Percentiles rank a stretch among this genome's conserved stretches.
These are phyloP conservation scores for Leucania comma DNA, from an alignment of 2,888 invertebrate species.

Conservation along the genomic window DNA sequence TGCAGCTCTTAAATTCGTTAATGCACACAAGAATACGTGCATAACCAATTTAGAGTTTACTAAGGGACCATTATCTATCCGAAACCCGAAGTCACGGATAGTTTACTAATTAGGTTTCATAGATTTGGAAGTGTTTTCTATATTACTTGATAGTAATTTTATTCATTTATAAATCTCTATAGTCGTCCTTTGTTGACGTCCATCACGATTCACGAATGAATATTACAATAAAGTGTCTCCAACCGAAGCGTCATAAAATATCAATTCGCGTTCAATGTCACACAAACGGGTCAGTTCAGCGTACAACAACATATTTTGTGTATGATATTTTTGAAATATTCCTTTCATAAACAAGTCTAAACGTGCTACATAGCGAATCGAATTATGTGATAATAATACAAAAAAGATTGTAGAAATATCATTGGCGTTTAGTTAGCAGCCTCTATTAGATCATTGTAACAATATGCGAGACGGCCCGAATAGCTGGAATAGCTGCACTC, in stretches of 20 bases:
- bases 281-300: slow-evolving; percentile 45
- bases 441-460: slow-evolving; percentile 75
- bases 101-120: slow-evolving; percentile 8
- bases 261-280: slow-evolving; percentile 63
- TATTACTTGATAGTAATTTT: slow-evolving; percentile 13
- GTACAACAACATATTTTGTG: slow-evolving; percentile 30
- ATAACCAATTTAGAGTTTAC: slow-evolving; percentile 28
- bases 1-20: slow-evolving; percentile 47
- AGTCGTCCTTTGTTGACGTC: slow-evolving; percentile 39
- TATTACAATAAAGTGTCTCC: slow-evolving; percentile 50
- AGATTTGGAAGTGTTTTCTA: slow-evolving; percentile 16
- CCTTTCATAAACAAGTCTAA: slow-evolving; percentile 16
- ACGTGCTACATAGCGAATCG: slow-evolving; percentile 1
- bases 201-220: slow-evolving; percentile 42
- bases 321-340: slow-evolving; percentile 47
- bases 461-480: slow-evolving; percentile 81
- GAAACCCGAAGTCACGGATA: slow-evolving; percentile 7
- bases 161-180: slow-evolving; percentile 26
- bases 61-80: slow-evolving; percentile 3
- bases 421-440: slow-evolving; percentile 53
- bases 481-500: slow-evolving; percentile 84
- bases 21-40: slow-evolving; percentile 28
- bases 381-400: slow-evolving; percentile 30
- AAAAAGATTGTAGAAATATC: slow-evolving; percentile 44
- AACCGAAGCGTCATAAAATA: slow-evolving; percentile 50